phyloP scores from a whole-genome alignment of 2,113 vertebrate genomes.

The Zeus faber region DNA sequence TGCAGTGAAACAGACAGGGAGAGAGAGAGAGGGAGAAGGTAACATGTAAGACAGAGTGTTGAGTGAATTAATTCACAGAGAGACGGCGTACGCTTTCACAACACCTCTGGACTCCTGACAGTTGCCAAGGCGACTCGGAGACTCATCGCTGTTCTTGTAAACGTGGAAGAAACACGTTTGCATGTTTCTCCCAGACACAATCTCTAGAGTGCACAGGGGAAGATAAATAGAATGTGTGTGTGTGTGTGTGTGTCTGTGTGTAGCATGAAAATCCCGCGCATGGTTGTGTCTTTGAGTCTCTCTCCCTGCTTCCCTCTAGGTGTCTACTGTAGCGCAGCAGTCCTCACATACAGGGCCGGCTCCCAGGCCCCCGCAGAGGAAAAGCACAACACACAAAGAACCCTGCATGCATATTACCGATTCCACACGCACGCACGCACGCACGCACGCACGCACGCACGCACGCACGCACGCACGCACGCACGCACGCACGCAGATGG shows the following conservation, averaged over 20 bases:
- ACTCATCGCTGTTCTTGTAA: constrained; percentile 13
- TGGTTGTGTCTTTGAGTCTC: too few relatives aligned
- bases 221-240: neutral
- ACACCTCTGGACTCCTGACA: constrained; percentile 20
- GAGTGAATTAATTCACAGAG: constrained; percentile 30
- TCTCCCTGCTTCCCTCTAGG: too few relatives aligned
- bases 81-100: constrained; percentile 26
- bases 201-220: constrained; percentile 1
- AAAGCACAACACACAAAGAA: neutral
- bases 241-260: neutral
- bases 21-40: neutral
- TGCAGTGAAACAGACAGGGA: neutral
- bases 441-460: neutral
- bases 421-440: neutral
- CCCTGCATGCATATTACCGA: neutral
- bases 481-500: neutral
- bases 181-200: neutral
- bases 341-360: neutral
- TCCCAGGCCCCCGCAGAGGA: neutral
- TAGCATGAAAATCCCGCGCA: too few relatives aligned
- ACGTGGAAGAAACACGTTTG: neutral
- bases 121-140: constrained; percentile 54
- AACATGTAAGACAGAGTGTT: neutral
- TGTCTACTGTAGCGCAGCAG: too few relatives aligned
- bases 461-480: neutral